Percentiles rank a stretch among this genome's conserved stretches.
phyloP scores from a whole-genome alignment of 2,113 vertebrate species.

The Hucho hucho region DNA sequence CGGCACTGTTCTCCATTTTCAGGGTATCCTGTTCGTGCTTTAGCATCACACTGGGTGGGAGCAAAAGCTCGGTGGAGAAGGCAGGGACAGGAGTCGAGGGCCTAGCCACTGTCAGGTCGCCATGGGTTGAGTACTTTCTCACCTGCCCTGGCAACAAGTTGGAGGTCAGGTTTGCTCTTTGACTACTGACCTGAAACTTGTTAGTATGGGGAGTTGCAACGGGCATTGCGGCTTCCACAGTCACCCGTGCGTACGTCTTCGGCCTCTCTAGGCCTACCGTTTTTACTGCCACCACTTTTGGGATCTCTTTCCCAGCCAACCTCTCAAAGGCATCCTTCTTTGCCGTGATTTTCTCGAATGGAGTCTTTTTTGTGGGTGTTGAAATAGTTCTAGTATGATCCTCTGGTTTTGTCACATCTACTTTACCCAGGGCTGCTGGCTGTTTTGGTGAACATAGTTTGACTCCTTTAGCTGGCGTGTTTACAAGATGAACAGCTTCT shows the following conservation, averaged over 20 bases:
- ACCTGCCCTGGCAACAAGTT: constrained; percentile 29
- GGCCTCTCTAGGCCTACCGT: constrained; percentile 59
- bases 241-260: constrained; percentile 50
- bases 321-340: constrained; percentile 64
- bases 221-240: constrained; percentile 34
- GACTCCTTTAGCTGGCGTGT: constrained; percentile 5
- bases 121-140: constrained; percentile 26
- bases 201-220: constrained; percentile 21
- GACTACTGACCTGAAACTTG: constrained; percentile 13
- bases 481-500: constrained; percentile 4
- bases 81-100: background rate
- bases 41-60: background rate
- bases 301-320: constrained; percentile 49
- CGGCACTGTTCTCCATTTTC: constrained; percentile 85
- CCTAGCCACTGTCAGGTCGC: constrained; percentile 32
- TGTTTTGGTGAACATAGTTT: constrained; percentile 6
- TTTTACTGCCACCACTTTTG: constrained; percentile 50
- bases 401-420: constrained; percentile 23
- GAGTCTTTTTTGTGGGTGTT: constrained; percentile 60
- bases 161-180: constrained; percentile 23
- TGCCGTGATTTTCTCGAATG: constrained; percentile 57
- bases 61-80: constrained; percentile 25
- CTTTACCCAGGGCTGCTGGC: background rate
- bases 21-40: constrained; percentile 46
- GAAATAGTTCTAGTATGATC: constrained; percentile 33